Conservation (phyloP, 2,888 invertebrate genomes). For the Apoda limacodes region DNA sequence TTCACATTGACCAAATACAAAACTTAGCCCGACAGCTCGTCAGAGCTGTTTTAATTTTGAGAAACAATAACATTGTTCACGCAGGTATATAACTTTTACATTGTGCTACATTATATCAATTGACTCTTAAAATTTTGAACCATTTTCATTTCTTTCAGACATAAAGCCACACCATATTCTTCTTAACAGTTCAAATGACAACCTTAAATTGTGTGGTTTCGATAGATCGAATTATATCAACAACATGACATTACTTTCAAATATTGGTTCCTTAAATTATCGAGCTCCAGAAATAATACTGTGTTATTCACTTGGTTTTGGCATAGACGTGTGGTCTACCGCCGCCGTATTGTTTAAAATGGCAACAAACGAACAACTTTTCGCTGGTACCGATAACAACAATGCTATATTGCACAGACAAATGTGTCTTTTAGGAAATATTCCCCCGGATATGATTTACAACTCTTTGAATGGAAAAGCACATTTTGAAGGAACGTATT, state of each 20-base stretch:
- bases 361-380: slow-evolving; percentile 29
- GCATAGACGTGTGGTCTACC: slow-evolving; percentile 44
- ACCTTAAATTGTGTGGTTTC: slow-evolving; percentile 43
- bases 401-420: slow-evolving; percentile 37
- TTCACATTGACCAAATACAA: slow-evolving; percentile 34
- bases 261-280: slow-evolving; percentile 29
- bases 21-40: slow-evolving; percentile 34
- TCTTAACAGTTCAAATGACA: slow-evolving; percentile 24
- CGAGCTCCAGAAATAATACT: slow-evolving; percentile 45
- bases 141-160: slow-evolving; percentile 34
- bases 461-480: slow-evolving; percentile 18
- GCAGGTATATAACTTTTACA: slow-evolving; percentile 28
- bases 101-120: background rate
- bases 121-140: background rate
- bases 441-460: slow-evolving; percentile 30
- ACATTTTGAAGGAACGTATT: slow-evolving; percentile 27
- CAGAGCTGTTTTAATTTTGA: slow-evolving; percentile 32
- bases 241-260: slow-evolving; percentile 15
- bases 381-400: slow-evolving; percentile 27
- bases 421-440: slow-evolving; percentile 27
- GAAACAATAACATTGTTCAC: slow-evolving; percentile 34
- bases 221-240: slow-evolving; percentile 27
- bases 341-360: slow-evolving; percentile 42
- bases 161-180: slow-evolving; percentile 45
- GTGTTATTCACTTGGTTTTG: slow-evolving; percentile 29